Evolutionary conservation across 2,888 invertebrate species (phyloP), one percentile per base, ranked within the genome.

Genomic region (Diarsia brunnea): DNA sequence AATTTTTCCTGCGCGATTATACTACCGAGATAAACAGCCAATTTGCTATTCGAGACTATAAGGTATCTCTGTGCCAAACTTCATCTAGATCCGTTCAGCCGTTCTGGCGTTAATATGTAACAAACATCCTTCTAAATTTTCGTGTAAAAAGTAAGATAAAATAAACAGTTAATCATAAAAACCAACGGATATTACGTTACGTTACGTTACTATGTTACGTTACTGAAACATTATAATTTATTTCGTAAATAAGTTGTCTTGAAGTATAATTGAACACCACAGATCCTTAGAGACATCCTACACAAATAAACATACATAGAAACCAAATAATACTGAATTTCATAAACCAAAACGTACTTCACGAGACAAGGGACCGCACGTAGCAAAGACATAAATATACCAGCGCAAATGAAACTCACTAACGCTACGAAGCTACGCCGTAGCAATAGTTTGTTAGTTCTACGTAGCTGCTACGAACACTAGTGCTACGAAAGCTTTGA

Each of bases 351-450:
- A 60, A 8, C 49, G 21, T 53, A 53, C 45, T 65, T 51, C 69
- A 53, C 47, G 79, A 70, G 69, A 74, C 74, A 45, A 83, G 63
- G 84, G 67, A 75, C 72, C 55, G 38, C 73, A 73, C 73, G 81
- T 76, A 63, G 58, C 60, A 69, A 76, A 71, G 49, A 68, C 65
- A 83, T 69, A 76, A 67, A 84, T 74, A 84, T 24, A 75, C 66
- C 24, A 69, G 58, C 61, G 61, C 47, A 65, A 79, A 81, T 77
- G 60, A 84, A 79, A 73, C 74, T 73, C 75, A 19, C 60, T 14
- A 69, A 79, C 69, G 61, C 69, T 69, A 68, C 78, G 75, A 73
- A 60, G 69, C 82, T 82, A 78, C 68, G 67, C 24, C 66, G 68
- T 74, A 76, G 83, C 63, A 58, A 51, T 72, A 64, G 61, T 73